Evolutionary conservation across 2,797 vertebrate genomes (phyloP), one percentile per base, ranked within the genome.

Genomic region (Argentina silus): DNA sequence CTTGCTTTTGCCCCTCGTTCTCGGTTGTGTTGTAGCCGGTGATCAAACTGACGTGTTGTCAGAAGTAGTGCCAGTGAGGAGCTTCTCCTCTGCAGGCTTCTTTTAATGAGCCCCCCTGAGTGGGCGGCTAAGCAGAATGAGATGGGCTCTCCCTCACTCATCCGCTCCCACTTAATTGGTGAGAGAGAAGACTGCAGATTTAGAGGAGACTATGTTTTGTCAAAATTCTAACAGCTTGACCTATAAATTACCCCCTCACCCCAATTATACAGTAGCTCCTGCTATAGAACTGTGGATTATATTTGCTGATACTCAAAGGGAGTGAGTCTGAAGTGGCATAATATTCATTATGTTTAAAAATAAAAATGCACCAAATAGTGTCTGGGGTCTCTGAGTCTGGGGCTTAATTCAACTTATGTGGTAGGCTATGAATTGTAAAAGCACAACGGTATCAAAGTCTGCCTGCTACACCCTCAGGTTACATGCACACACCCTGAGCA

Each of bases 41-140:
- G 72, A 66, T 74, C 80, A 78, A 78, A 47, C 82, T 81, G 81
- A 78, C 70, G 70, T 44, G 77, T 68, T 74, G 82, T 91, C 86
- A 91, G 89, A 90, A 90, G 82, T 72, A 69, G 73, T 90, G 90
- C 91, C 88, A 91, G 74, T 76, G 74, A 79, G 81, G 19, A 82
- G 80, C 74, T 84, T 79, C 43, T n/a, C n/a, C n/a, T n/a, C n/a
- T n/a, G n/a, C n/a, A n/a, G n/a, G n/a, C n/a, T n/a, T n/a, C n/a
- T 76, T 86, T 82, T 91, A 85, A 85, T 90, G 90, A 93, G 89
- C 79, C 91, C 90, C 88, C 88, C 80, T 72, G 83, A 74, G 85
- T 86, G 83, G 80, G 78, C 64, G 75, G 73, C 81, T 75, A n/a
- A n/a, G n/a, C n/a, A n/a, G n/a, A n/a, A n/a, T n/a, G n/a, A n/a